phyloP scores from a whole-genome alignment of 2,113 vertebrate genomes.

The Vicugna pacos region DNA sequence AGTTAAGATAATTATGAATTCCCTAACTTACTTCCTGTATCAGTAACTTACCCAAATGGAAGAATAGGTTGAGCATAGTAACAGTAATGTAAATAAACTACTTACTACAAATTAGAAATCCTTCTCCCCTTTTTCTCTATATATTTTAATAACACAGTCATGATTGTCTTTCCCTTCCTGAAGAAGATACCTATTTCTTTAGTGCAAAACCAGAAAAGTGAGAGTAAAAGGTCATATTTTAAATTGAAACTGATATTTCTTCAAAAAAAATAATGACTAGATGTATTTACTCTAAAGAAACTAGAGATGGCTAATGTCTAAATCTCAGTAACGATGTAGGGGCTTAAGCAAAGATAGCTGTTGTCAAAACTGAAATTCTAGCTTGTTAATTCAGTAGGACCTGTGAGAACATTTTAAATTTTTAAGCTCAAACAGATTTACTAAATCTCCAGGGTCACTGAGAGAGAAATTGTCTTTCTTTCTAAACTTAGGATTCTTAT shows the following conservation, averaged over 20 bases:
- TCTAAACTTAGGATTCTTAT: constrained; percentile 40
- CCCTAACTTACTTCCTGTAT: not conserved
- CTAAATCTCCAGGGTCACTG: constrained; percentile 46
- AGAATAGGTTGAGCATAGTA: not conserved
- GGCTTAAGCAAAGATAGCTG: constrained; percentile 42
- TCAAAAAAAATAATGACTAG: constrained; percentile 49
- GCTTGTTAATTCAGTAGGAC: constrained; percentile 58
- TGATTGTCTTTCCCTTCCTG: not conserved
- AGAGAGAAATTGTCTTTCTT: constrained; percentile 44
- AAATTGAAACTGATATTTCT: constrained; percentile 27
- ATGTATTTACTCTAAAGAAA: constrained; percentile 55
- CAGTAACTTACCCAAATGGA: not conserved
- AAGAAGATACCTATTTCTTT: not conserved
- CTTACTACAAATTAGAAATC: not conserved
- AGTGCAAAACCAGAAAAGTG: not conserved
- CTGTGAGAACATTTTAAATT: constrained; percentile 33
- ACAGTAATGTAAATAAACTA: not conserved
- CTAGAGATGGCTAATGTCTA: constrained; percentile 26
- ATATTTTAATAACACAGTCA: constrained; percentile 1
- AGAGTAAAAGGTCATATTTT: not conserved
- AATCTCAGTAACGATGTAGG: constrained; percentile 66
- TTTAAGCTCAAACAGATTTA: constrained; percentile 69
- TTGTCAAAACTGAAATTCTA: constrained; percentile 60
- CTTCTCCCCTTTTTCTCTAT: rapidly evolving
- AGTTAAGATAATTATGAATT: not conserved